Base-by-base conservation (phyloP, 2,888 invertebrate species). In the Watsonalla binaria region DNA sequence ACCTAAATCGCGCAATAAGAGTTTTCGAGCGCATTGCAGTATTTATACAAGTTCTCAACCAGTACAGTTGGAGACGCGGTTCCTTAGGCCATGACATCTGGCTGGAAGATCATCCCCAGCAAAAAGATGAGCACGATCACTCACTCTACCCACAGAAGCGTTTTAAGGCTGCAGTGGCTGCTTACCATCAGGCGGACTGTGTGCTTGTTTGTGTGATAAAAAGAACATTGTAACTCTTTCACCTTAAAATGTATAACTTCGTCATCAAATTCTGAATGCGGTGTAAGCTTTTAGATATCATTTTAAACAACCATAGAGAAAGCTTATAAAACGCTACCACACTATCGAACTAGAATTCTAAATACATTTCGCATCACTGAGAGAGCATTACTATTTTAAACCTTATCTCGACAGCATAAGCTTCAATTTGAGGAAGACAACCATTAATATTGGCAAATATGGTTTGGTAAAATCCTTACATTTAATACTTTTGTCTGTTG, bases 401-500 rank as follows among this genome's bases (percentile, higher is more conserved):
- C 37, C 15, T 49, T 9, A 15, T 5, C 1, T 4, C 7, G 14
- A 0, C 0, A 9, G 2, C 8, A 39, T 49, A 39, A 15, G 15
- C n/a, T 49, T 37, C 14, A 2, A 49, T 14, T 49, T 34, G 14
- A 37, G 9, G 15, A 15, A 1, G 15, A 13, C 14, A 15, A 14
- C 35, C 15, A 15, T 15, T 5, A 33, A 7, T 37, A 37, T 6
- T n/a, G 9, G 39, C 14, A 49, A 48, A 13, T 15, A 15, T 39
- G 37, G 2, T 5, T 15, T 49, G 49, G 49, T 37, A 11, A 15
- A 49, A 39, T 48, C 7, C 14, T 35, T n/a, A 49, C 37, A 9
- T 49, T 49, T 49, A 49, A 37, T 49, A 35, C 48, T 48, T 49
- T 49, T 39, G 49, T 49, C 14, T 49, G 49, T 49, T 5, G 11